Evolutionary conservation across 2,113 vertebrate genomes (phyloP).

Genomic region (Psettodes erumei): DNA sequence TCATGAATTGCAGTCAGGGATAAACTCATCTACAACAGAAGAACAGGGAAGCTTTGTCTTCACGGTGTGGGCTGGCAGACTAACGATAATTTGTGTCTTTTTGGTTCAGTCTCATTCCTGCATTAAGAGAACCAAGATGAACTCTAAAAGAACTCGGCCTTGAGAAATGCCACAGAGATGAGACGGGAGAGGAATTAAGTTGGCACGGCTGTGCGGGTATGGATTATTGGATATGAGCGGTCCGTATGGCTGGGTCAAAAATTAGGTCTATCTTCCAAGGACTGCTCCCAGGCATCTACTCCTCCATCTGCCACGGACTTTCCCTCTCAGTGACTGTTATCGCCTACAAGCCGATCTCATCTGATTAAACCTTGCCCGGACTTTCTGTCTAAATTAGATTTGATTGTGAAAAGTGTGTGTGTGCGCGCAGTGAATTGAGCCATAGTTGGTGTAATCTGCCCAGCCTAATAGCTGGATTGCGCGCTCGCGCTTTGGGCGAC

Average conservation of each 20-base stretch:
- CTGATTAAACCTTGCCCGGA: constrained; percentile 36
- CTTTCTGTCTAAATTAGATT: constrained; percentile 31
- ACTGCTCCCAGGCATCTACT: constrained; percentile 75
- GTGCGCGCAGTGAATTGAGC: neutral
- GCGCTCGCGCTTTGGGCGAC: constrained; percentile 23
- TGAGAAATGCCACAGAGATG: constrained; percentile 34
- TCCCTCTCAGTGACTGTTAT: constrained; percentile 45
- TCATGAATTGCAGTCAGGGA: constrained; percentile 15
- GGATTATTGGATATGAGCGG: constrained; percentile 67
- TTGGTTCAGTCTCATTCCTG: constrained; percentile 2
- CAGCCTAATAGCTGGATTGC: constrained; percentile 2
- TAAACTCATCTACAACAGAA: constrained; percentile 8
- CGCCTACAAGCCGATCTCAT: constrained; percentile 44
- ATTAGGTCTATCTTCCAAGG: constrained; percentile 75
- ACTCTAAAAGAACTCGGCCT: constrained; percentile 2
- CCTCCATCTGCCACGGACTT: constrained; percentile 78
- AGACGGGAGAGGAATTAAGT: constrained; percentile 37
- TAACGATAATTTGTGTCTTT: constrained; percentile 12
- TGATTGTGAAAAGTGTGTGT: neutral
- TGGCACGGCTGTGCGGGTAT: constrained; percentile 48
- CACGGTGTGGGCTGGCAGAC: constrained; percentile 18
- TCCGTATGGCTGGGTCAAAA: constrained; percentile 77
- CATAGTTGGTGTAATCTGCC: constrained; percentile 8
- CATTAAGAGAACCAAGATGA: neutral
- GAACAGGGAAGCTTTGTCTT: neutral